Base-by-base conservation (phyloP, 1,140 invertebrate species). In the Trichomalopsis sarcophagae region DNA sequence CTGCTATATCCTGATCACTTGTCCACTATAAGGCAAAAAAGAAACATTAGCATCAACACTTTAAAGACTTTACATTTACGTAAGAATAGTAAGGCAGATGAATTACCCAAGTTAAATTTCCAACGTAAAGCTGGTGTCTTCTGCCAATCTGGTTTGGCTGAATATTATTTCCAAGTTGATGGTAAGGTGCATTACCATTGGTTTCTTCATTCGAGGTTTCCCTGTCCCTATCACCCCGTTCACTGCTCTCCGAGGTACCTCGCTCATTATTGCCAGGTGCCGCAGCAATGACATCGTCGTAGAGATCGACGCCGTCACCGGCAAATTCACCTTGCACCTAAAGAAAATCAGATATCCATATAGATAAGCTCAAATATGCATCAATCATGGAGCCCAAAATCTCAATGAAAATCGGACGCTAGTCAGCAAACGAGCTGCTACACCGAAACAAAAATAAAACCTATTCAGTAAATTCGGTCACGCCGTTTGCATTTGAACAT, bases 1-100 rank as follows among this genome's bases (percentile, higher is more conserved):
- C 97, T 47, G 96, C 96, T 75, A 99, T 97, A 92, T 99, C 98
- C 94, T 98, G 96, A 94, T 99, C 98, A 82, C 98, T 99, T 68
- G 98, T 99, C 98, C 98, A 99, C 98, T 98, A 92, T 44, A 80
- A 93, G 94, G 88, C 78, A 69, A 93, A 93, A 91, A 90, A 88
- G 89, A 66, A 87, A 88, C 27, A 80, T 36, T 73, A 84, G 74
- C 77, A 81, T 73, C 30, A 30, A 81, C 1, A 47, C 27, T 86
- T 30, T 40, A 47, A 44, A 36, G 62, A 47, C 36, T 75, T 40
- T 36, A 82, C 33, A 36, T 36, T 36, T 36, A 36, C 33, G 30
- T 36, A 77, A 85, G 79, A 44, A 74, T 87, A 74, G 68, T 68
- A 68, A 84, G 73, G 40, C 2, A 79, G 27, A 86, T 66, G 3